Percentiles rank a stretch among this genome's conserved stretches.
Evolutionary conservation across 2,113 vertebrate genomes (phyloP).

Genomic region (Caranx melampygus): DNA sequence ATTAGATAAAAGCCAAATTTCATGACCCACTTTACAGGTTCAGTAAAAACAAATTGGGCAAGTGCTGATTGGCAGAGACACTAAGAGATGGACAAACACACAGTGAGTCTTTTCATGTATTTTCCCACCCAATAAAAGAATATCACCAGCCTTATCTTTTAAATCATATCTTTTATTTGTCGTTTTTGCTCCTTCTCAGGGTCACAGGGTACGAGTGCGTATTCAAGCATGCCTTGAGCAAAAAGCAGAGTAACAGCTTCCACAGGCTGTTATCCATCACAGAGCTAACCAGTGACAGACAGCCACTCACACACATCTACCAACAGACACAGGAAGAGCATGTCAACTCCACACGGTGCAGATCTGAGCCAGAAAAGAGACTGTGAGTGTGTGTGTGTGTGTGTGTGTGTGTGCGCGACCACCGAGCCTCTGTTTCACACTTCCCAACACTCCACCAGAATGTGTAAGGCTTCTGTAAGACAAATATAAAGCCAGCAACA

Average conservation of each 20-base stretch:
- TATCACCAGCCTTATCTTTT: constrained; percentile 9
- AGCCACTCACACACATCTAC: constrained; percentile 3
- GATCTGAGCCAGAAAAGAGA: constrained; percentile 15
- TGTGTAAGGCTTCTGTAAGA: constrained; percentile 17
- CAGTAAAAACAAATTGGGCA: neutral
- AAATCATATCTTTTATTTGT: neutral
- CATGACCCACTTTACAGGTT: neutral
- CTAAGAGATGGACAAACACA: neutral
- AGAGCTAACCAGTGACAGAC: constrained; percentile 4
- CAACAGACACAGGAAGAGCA: constrained; percentile 23
- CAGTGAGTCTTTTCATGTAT: neutral
- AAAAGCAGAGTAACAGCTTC: constrained; percentile 16
- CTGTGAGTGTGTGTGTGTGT: neutral
- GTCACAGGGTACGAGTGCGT: constrained; percentile 13
- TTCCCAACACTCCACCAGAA: constrained; percentile 3
- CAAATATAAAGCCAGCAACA: constrained; percentile 18
- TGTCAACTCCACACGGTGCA: constrained; percentile 1
- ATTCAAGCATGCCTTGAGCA: constrained; percentile 27
- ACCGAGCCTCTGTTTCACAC: constrained; percentile 27
- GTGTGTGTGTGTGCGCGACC: neutral
- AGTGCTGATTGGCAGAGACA: neutral
- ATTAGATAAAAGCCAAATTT: neutral
- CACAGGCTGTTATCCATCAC: constrained; percentile 16
- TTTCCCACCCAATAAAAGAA: neutral
- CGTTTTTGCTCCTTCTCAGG: constrained; percentile 13